phyloP scores from a whole-genome alignment of 2,888 invertebrate genomes.

The Dorcus parallelipipedus region DNA sequence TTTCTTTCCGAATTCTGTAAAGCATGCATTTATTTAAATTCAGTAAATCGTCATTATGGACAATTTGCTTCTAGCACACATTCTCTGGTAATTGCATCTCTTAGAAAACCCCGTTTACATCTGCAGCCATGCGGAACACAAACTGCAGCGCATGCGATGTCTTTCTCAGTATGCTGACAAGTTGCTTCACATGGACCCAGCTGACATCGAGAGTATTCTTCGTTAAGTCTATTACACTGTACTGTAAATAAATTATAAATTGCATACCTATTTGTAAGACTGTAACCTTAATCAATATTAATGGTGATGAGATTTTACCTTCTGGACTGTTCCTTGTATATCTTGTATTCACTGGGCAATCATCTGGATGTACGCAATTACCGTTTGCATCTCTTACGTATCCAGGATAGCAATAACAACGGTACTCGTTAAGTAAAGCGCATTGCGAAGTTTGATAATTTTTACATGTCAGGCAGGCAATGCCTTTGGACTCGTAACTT shows the following conservation, averaged over 20 bases:
- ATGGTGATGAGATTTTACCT: too few relatives aligned
- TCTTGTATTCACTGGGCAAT: constrained; percentile 9
- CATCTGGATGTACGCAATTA: constrained; percentile 13
- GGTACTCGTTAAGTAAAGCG: constrained; percentile 6
- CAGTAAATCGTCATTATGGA: neutral
- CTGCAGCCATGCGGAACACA: constrained; percentile 1
- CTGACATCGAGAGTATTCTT: neutral
- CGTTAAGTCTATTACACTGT: neutral
- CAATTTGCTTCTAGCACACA: constrained; percentile 16
- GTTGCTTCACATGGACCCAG: neutral
- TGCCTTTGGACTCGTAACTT: constrained; percentile 13
- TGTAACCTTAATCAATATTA: too few relatives aligned
- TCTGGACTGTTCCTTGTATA: too few relatives aligned
- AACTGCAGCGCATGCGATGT: neutral
- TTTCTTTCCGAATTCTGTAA: too few relatives aligned
- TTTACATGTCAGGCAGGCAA: constrained; percentile 20
- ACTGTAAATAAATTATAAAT: neutral
- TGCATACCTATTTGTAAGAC: too few relatives aligned
- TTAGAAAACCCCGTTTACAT: constrained; percentile 13
- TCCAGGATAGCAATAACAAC: constrained; percentile 22
- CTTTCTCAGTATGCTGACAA: neutral
- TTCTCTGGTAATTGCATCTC: constrained; percentile 3
- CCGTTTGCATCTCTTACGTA: constrained; percentile 16
- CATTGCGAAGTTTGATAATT: constrained; percentile 16
- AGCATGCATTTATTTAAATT: too few relatives aligned